Conservation (phyloP, 2,888 invertebrate species). For the Dryobota labecula region DNA sequence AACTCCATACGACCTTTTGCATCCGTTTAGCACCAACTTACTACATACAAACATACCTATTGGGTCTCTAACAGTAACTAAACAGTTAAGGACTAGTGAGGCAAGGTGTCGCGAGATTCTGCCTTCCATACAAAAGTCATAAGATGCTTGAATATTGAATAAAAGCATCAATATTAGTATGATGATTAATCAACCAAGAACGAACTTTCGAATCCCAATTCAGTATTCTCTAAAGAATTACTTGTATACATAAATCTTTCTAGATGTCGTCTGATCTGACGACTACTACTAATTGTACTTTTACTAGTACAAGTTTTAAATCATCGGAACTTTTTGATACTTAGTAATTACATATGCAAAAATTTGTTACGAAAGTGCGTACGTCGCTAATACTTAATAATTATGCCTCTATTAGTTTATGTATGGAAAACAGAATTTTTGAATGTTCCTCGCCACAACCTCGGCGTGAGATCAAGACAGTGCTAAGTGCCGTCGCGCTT, state of each 20-base stretch:
- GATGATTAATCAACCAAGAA: neutral
- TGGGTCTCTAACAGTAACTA: conserved; percentile 27
- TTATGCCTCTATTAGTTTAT: too few species aligned
- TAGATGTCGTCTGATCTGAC: neutral
- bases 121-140: conserved; percentile 35
- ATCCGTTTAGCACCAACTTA: conserved; percentile 77
- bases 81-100: conserved; percentile 59
- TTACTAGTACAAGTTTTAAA: neutral
- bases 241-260: neutral
- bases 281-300: neutral
- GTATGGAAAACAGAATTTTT: conserved; percentile 26
- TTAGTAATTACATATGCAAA: neutral
- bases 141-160: conserved; percentile 5
- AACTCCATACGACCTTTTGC: conserved; percentile 24
- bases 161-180: neutral
- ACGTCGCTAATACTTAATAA: neutral
- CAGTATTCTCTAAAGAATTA: neutral
- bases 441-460: conserved; percentile 9
- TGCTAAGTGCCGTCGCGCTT: conserved; percentile 33
- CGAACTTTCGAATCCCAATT: neutral
- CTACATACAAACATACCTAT: conserved; percentile 55
- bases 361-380: neutral
- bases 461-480: conserved; percentile 46
- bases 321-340: neutral
- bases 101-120: conserved; percentile 38